These are phyloP conservation scores for Caligus rogercresseyi DNA, from an alignment of 1,140 invertebrate species.

Conservation along the genomic window DNA sequence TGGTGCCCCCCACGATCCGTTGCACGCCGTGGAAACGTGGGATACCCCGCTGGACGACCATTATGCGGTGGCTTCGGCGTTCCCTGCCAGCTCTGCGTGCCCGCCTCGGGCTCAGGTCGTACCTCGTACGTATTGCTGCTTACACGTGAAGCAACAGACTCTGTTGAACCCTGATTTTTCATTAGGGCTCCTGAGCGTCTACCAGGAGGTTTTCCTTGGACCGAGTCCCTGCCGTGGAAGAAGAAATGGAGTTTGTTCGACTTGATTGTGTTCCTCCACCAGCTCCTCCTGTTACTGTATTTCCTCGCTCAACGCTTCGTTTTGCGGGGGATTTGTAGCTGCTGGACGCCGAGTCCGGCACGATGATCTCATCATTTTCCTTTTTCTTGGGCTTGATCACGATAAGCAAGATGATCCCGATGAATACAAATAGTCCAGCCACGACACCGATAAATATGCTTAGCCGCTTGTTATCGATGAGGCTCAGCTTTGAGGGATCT, in stretches of 20 bases:
- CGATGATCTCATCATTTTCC: constrained; percentile 1
- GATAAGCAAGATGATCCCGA: constrained; percentile 10
- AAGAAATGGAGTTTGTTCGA: neutral
- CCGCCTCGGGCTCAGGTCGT: neutral
- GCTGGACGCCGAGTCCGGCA: neutral
- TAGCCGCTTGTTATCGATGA: constrained; percentile 19
- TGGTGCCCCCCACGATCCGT: neutral
- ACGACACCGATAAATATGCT: constrained; percentile 15
- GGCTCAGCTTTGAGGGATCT: constrained; percentile 14
- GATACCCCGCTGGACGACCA: neutral
- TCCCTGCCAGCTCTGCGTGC: neutral
- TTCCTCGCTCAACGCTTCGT: neutral
- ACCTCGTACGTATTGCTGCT: neutral
- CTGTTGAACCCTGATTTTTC: constrained; percentile 12
- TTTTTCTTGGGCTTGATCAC: constrained; percentile 9
- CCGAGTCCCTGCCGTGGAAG: neutral
- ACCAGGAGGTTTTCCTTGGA: neutral
- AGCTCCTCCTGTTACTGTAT: neutral
- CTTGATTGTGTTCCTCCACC: neutral
- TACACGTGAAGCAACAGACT: neutral
- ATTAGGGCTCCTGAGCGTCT: neutral
- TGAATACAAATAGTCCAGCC: constrained; percentile 13
- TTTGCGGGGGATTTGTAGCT: neutral
- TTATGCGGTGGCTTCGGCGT: neutral
- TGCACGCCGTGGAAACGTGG: neutral